Evolutionary conservation across 2,113 vertebrate genomes (phyloP).

Genomic region (Lagopus muta): DNA sequence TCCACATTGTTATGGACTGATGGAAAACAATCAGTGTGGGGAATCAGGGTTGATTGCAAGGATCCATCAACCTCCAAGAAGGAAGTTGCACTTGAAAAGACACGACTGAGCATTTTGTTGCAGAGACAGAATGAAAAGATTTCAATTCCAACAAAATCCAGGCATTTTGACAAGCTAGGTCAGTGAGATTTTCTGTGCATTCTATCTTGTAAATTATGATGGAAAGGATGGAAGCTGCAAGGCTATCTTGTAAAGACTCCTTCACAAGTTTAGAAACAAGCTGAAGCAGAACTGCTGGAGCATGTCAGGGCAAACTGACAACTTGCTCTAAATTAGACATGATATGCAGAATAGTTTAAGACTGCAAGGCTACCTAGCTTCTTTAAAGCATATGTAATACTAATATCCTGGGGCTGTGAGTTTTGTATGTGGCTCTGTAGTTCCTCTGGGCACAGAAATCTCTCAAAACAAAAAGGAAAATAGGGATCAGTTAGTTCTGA

Average conservation of each 20-base stretch:
- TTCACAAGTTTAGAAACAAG: background rate
- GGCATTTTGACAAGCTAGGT: background rate
- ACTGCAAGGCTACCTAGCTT: background rate
- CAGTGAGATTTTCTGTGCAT: background rate
- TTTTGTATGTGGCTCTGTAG: background rate
- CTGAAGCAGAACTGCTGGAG: background rate
- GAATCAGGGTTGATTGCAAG: background rate
- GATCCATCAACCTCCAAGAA: background rate
- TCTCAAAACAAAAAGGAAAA: background rate
- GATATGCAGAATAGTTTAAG: background rate
- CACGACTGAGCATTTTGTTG: background rate
- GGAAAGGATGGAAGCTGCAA: background rate
- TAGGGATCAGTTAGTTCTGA: background rate
- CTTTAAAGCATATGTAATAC: background rate
- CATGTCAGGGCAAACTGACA: conserved; percentile 20
- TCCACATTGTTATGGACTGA: background rate
- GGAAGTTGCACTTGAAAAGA: background rate
- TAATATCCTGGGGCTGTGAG: background rate
- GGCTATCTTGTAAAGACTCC: background rate
- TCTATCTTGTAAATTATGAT: background rate
- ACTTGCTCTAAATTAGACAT: background rate
- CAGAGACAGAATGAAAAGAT: background rate
- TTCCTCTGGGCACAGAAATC: background rate
- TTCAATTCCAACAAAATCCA: background rate
- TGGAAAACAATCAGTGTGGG: background rate